phyloP scores from a whole-genome alignment of 2,888 invertebrate species.

The Chrysina gloriosa region DNA sequence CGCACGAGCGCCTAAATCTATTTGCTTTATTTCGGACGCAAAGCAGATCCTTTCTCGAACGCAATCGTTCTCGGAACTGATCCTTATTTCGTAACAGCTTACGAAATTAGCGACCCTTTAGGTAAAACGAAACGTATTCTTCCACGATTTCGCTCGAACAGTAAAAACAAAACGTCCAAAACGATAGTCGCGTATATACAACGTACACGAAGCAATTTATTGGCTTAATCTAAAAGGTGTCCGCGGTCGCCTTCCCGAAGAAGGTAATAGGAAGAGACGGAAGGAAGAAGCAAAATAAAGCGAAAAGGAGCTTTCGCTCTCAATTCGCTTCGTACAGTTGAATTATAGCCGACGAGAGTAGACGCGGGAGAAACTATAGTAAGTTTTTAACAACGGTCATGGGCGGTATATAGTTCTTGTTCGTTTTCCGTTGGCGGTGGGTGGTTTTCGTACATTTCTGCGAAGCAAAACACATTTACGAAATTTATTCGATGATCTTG shows the following conservation, averaged over 20 bases:
- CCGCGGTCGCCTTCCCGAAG: background rate
- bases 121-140: background rate
- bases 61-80: background rate
- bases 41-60: background rate
- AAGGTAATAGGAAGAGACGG: background rate
- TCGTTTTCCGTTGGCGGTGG: background rate
- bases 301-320: constrained; percentile 1
- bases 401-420: background rate
- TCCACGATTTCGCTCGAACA: background rate
- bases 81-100: background rate
- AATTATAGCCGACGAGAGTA: background rate
- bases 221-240: constrained; percentile 20
- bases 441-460: background rate
- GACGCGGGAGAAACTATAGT: background rate
- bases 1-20: constrained; percentile 10
- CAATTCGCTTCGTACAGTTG: background rate
- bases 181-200: background rate
- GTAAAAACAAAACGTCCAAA: constrained; percentile 7
- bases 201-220: constrained; percentile 8
- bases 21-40: constrained; percentile 12
- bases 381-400: background rate
- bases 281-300: background rate
- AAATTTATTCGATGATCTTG: constrained; percentile 17
- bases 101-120: constrained; percentile 9
- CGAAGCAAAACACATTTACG: background rate